Evolutionary conservation across 2,113 vertebrate genomes (phyloP).

Genomic region (Oncorhynchus keta): DNA sequence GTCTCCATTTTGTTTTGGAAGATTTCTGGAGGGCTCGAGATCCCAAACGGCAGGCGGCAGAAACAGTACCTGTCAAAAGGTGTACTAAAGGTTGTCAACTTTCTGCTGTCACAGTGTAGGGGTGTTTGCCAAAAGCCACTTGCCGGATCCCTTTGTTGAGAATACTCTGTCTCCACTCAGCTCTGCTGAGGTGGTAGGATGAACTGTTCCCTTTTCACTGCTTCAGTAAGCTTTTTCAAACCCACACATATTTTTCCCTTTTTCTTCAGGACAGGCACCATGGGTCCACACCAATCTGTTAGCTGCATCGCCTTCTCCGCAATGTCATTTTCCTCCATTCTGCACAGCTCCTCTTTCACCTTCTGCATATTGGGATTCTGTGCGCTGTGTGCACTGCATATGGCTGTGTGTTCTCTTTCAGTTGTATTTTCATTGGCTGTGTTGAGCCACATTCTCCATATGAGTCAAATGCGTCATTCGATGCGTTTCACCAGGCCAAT

Average conservation of each 20-base stretch:
- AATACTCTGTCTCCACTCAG: constrained; percentile 49
- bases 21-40: constrained; percentile 1
- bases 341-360: too few relatives aligned
- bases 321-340: too few relatives aligned
- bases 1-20: constrained; percentile 60
- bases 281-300: too few relatives aligned
- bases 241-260: too few relatives aligned
- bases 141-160: constrained; percentile 45
- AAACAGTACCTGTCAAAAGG: constrained; percentile 59
- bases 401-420: constrained; percentile 16
- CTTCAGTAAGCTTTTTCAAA: too few relatives aligned
- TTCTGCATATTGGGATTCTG: too few relatives aligned
- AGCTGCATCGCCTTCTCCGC: too few relatives aligned
- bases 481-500: constrained; percentile 15
- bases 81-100: constrained; percentile 67
- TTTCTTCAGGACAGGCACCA: too few relatives aligned
- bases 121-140: constrained; percentile 63
- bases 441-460: constrained; percentile 28
- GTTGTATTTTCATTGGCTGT: constrained; percentile 3
- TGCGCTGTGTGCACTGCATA: constrained; percentile 23
- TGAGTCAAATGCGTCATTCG: constrained; percentile 4
- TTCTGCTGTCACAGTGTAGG: constrained; percentile 56
- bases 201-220: too few relatives aligned
- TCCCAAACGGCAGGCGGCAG: constrained; percentile 64
- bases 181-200: constrained; percentile 19